Evolutionary conservation across 2,113 vertebrate genomes (phyloP).

Genomic region (Globicephala melas): DNA sequence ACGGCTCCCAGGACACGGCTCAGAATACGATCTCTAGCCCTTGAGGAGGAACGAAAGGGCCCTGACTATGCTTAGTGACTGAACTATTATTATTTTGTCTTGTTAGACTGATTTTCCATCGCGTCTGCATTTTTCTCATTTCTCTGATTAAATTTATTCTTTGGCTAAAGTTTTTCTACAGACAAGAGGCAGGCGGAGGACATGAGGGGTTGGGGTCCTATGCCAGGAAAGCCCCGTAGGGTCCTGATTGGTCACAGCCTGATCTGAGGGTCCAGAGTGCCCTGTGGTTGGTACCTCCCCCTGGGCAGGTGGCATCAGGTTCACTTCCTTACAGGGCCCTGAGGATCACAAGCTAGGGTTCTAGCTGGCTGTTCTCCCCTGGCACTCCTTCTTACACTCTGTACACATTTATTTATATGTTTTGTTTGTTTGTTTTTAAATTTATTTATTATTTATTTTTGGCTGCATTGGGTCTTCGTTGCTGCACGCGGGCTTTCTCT

Average conservation of each 20-base stretch:
- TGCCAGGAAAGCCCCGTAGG: neutral
- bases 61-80: neutral
- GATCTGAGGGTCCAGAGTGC: neutral
- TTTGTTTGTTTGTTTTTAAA: neutral
- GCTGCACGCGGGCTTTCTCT: too few relatives aligned
- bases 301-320: neutral
- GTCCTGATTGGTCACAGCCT: neutral
- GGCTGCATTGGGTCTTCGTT: fast-evolving
- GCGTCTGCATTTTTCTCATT: neutral
- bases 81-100: neutral
- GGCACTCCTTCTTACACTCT: too few relatives aligned
- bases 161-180: neutral
- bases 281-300: neutral
- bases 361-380: neutral
- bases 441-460: too few relatives aligned
- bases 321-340: neutral
- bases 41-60: neutral
- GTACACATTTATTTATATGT: neutral
- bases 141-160: neutral
- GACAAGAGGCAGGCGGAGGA: neutral
- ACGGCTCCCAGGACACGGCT: neutral
- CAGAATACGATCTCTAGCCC: neutral
- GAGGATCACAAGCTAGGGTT: fast-evolving
- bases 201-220: neutral
- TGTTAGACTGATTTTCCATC: neutral